Base-by-base conservation (phyloP, 2,888 invertebrate genomes). In the Selenia dentaria region DNA sequence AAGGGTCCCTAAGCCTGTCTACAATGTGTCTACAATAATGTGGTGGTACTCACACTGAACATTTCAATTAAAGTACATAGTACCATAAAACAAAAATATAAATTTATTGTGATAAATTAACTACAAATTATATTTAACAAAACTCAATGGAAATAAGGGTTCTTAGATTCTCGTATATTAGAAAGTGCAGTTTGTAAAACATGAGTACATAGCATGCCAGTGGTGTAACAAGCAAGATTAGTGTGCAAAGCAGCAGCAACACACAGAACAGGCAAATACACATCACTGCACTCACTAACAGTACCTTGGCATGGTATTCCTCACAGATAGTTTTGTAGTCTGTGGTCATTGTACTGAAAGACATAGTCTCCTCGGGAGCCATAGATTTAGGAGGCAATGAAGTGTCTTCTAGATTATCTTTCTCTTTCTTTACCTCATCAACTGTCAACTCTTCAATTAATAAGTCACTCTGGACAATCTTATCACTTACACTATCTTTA, bases 321-420 rank as follows among this genome's bases (percentile, higher is more conserved):
- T 94, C 94, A 67, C 94, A 93, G 40, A 94, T 90, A 10, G 94
- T 94, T 69, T 94, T 94, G 72, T 95, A 95, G 57, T 95, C 95
- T 14, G 94, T 94, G 6, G 94, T 92, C 59, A 93, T 85, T 3
- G 93, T 92, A 61, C 91, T 92, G 44, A 93, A 91, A 51, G 91
- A 88, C 51, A 76, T 70, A 6, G 79, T 81, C 32, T 90, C 89
- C 14, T 85, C 85, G 0, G 69, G 73, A 8, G 74, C 72, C 42
- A 84, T 71, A 1, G 87, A 88, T 50, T 86, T 89, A 1, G 80
- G 79, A 33, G 80, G 81, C 1, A 72, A 69, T 6, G 59, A 62
- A 4, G 11, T 13, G 25, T 79, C 80, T 44, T 76, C 74, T 8
- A 59, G 60, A 38, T 59, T 59, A 1, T 67, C 74, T 64, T 61